Evolutionary conservation across 2,797 vertebrate genomes (phyloP).

Genomic region (Dicrostonyx torquatus): DNA sequence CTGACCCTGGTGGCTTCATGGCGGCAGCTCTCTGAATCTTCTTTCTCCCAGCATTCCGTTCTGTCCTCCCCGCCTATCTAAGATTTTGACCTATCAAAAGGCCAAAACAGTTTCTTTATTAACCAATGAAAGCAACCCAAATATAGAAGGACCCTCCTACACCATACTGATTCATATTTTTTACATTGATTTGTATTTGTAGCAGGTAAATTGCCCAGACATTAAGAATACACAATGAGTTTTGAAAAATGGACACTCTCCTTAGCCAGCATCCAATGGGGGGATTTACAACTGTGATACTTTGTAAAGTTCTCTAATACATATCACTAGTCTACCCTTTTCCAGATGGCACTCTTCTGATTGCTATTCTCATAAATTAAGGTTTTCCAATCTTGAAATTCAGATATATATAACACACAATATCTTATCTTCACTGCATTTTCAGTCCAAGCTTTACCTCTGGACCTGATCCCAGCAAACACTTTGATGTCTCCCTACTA

Average conservation of each 20-base stretch:
- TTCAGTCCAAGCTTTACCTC: neutral
- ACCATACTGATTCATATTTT: neutral
- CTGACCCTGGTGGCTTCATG: no score
- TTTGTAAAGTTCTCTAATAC: neutral
- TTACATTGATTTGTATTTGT: neutral
- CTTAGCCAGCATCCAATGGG: neutral
- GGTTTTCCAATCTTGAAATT: slow-evolving; percentile 12
- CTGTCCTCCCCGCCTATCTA: no score
- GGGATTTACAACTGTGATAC: neutral
- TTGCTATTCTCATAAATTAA: neutral
- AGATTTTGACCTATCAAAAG: no score
- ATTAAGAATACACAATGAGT: neutral
- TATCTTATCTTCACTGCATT: neutral
- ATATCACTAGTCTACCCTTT: neutral
- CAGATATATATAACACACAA: neutral
- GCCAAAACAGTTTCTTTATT: no score
- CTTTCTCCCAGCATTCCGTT: no score
- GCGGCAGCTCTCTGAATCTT: no score
- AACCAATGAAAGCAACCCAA: no score
- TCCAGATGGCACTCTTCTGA: neutral
- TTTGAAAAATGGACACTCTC: neutral
- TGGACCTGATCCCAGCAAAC: neutral
- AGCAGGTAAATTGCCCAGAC: neutral
- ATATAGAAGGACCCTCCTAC: no score
- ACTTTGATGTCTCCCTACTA: neutral